phyloP scores from a whole-genome alignment of 2,888 invertebrate species.

The Drosophila limbata region DNA sequence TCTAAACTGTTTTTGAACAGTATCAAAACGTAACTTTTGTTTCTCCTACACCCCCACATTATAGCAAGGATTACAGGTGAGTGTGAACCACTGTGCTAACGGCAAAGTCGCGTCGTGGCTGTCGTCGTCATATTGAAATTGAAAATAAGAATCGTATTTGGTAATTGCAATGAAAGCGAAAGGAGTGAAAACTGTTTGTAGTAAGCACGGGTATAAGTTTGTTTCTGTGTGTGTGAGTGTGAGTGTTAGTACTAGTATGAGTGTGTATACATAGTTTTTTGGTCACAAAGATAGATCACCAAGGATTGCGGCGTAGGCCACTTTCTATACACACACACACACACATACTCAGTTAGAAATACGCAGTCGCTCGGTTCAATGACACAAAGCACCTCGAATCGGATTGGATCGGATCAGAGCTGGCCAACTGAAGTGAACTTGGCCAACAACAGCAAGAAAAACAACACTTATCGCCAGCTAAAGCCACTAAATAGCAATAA shows the following conservation, averaged over 20 bases:
- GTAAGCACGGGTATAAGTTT: slow-evolving; percentile 34
- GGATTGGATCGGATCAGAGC: slow-evolving; percentile 6
- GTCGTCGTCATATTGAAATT: slow-evolving; percentile 80
- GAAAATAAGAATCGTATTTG: slow-evolving; percentile 81
- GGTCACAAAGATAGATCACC: slow-evolving; percentile 79
- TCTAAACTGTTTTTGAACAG: background rate
- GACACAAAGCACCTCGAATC: slow-evolving; percentile 53
- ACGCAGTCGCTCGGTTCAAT: slow-evolving; percentile 47
- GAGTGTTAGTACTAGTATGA: slow-evolving; percentile 27
- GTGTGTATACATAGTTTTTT: slow-evolving; percentile 55
- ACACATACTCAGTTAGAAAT: slow-evolving; percentile 11
- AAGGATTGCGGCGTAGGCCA: slow-evolving; percentile 64
- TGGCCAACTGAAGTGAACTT: slow-evolving; percentile 57
- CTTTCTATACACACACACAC: slow-evolving; percentile 64
- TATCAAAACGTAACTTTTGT: background rate
- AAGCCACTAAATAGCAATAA: slow-evolving; percentile 72
- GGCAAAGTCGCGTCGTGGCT: slow-evolving; percentile 48
- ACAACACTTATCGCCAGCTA: slow-evolving; percentile 67
- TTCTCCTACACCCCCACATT: slow-evolving; percentile 8
- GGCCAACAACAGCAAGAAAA: slow-evolving; percentile 49
- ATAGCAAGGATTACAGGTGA: background rate
- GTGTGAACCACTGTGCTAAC: slow-evolving; percentile 43
- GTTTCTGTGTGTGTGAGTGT: slow-evolving; percentile 9
- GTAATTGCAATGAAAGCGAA: slow-evolving; percentile 80
- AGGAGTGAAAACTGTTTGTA: slow-evolving; percentile 74